Evolutionary conservation across 2,888 invertebrate genomes (phyloP).

Genomic region (Idaea dimidiata): DNA sequence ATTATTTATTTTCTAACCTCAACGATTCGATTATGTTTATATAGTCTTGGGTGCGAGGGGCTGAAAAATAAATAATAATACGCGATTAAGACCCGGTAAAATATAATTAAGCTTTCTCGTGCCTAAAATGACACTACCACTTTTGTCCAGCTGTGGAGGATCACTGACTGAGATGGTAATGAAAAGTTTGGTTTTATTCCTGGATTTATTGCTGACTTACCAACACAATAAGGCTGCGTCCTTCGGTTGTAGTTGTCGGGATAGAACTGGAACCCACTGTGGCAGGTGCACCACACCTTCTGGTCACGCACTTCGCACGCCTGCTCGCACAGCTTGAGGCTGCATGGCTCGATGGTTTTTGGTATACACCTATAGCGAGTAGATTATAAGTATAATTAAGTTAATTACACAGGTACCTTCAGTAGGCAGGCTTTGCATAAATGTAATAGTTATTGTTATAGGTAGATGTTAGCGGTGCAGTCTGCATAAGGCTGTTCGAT

Average conservation of each 20-base stretch:
- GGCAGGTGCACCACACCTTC: conserved; percentile 84
- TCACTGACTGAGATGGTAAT: neutral
- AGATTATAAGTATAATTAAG: neutral
- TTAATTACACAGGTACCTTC: too few relatives aligned
- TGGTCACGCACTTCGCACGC: conserved; percentile 83
- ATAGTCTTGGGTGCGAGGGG: too few relatives aligned
- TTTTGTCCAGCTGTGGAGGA: too few relatives aligned
- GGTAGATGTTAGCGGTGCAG: too few relatives aligned
- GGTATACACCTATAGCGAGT: conserved; percentile 79
- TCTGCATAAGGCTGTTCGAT: too few relatives aligned
- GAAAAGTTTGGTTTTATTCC: neutral
- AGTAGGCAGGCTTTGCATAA: neutral
- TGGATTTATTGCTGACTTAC: conserved; percentile 41
- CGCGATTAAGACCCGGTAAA: too few relatives aligned
- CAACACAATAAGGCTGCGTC: conserved; percentile 82
- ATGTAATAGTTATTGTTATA: neutral
- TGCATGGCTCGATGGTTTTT: conserved; percentile 82
- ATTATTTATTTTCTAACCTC: too few relatives aligned
- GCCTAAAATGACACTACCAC: too few relatives aligned
- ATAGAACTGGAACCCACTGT: conserved; percentile 82
- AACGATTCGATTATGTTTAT: too few relatives aligned
- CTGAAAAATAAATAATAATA: too few relatives aligned
- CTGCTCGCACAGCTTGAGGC: conserved; percentile 83
- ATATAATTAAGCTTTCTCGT: too few relatives aligned
- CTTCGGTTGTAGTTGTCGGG: conserved; percentile 79